Conservation (phyloP, 1,140 invertebrate genomes). For the Euwallacea similis region DNA sequence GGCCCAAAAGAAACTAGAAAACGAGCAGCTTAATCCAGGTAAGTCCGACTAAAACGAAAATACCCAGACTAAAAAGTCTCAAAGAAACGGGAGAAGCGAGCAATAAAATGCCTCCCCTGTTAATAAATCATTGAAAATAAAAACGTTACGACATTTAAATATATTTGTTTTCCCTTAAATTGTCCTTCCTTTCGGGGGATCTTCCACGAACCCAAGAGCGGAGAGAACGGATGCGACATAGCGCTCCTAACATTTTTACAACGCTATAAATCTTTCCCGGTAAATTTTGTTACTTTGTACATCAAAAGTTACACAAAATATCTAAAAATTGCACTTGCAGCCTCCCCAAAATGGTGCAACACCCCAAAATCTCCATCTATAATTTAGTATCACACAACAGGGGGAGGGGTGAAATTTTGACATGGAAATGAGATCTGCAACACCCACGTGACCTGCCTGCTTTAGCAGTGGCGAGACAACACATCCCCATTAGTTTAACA, state of each 20-base stretch:
- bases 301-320: background rate
- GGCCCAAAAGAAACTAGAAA: constrained; percentile 39
- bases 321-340: too few species aligned
- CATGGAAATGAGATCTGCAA: constrained; percentile 48
- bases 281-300: constrained; percentile 45
- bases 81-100: background rate
- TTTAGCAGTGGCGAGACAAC: constrained; percentile 48
- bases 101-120: constrained; percentile 8
- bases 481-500: constrained; percentile 50
- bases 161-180: constrained; percentile 45
- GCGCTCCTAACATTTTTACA: constrained; percentile 46
- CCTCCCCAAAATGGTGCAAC: too few species aligned
- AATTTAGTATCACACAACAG: constrained; percentile 44
- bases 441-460: constrained; percentile 44
- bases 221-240: constrained; percentile 36
- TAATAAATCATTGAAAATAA: constrained; percentile 35
- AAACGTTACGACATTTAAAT: constrained; percentile 45
- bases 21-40: constrained; percentile 45
- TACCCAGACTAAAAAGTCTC: constrained; percentile 1
- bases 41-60: constrained; percentile 19
- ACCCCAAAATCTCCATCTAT: constrained; percentile 38
- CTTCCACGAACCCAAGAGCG: constrained; percentile 30
- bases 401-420: constrained; percentile 42
- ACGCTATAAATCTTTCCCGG: constrained; percentile 44
- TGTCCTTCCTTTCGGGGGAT: constrained; percentile 41